Evolutionary conservation across 2,113 vertebrate species (phyloP).

Genomic region (Oreochromis aureus): DNA sequence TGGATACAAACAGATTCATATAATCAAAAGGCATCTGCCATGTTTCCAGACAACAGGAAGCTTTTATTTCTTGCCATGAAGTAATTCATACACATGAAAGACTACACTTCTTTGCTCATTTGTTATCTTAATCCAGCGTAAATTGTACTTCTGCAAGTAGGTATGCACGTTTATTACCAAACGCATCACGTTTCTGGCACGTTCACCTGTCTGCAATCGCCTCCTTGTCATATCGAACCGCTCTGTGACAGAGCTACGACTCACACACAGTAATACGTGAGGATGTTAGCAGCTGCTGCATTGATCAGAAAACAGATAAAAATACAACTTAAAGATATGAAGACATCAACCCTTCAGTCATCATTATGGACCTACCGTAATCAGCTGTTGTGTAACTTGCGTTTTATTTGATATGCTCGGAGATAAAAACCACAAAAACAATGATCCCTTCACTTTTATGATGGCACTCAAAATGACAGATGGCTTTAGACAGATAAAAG

Average conservation of each 20-base stretch:
- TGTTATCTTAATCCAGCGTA: not conserved
- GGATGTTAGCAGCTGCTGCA: not conserved
- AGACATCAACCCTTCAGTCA: not conserved
- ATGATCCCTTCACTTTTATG: not conserved
- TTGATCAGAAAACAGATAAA: not conserved
- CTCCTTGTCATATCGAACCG: not conserved
- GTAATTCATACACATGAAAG: not conserved
- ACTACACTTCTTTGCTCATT: not conserved
- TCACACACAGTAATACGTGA: not conserved
- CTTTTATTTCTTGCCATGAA: not conserved
- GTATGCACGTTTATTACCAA: not conserved
- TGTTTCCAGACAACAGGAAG: not conserved
- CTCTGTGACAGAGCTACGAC: not conserved
- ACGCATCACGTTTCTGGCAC: not conserved
- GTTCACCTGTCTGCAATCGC: not conserved
- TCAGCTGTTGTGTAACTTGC: not conserved
- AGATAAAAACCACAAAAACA: not conserved
- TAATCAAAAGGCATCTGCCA: not conserved
- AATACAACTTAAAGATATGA: not conserved
- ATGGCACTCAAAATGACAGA: conserved; percentile 17
- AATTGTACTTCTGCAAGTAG: not conserved
- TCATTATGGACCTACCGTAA: not conserved
- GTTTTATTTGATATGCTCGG: not conserved
- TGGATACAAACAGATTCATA: not conserved
- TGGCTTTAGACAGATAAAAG: not conserved